Base-by-base conservation (phyloP, 2,888 invertebrate species). In the Ichneumoninae sp. region DNA sequence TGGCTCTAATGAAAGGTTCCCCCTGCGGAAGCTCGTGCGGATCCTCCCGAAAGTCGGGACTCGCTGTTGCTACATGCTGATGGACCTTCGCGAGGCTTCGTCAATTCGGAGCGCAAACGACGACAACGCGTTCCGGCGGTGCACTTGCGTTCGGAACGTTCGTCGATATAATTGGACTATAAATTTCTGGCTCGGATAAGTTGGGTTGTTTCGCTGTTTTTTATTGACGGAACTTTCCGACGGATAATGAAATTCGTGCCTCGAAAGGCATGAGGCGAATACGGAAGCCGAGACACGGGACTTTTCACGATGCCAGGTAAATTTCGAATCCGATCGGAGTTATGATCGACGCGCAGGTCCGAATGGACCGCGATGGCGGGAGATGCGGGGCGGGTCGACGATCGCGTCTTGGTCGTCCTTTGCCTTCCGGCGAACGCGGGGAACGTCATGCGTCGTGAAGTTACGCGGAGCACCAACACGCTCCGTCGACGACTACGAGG, bases 1-100 rank as follows among this genome's bases (percentile, higher is more conserved):
- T 80, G 81, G 86, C 87, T 87, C 82, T 87, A 87, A 87, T 87
- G 87, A 87, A 87, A 87, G 81, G 68, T 79, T 71, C 54, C 30
- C 13, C 30, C 13, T 5, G 47, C 54, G 47, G 33, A 74, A 74
- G 36, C 30, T 74, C 60, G 36, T 10, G 74, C 19, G 19, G 33
- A 47, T 66, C 36, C 50, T 33, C 47, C 65, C 33, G 16, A 22
- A 57, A 22, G 30, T 50, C 10, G 16, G 62, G 30, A 19, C 30
- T 60, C 22, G 22, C 54, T 8, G 40, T 54, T 36, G 62, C 60
- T n/a, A 47, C 26, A 19, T 3, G 33, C 47, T 16, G 50, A 50
- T 65, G 50, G 50, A 16, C 30, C 8, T 44, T 57, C 22, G 1
- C 19, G 54, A 16, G 19, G 16, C 71, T 4, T 22, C 40, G 22